phyloP scores from a whole-genome alignment of 2,113 vertebrate species.

The Pipra filicauda region DNA sequence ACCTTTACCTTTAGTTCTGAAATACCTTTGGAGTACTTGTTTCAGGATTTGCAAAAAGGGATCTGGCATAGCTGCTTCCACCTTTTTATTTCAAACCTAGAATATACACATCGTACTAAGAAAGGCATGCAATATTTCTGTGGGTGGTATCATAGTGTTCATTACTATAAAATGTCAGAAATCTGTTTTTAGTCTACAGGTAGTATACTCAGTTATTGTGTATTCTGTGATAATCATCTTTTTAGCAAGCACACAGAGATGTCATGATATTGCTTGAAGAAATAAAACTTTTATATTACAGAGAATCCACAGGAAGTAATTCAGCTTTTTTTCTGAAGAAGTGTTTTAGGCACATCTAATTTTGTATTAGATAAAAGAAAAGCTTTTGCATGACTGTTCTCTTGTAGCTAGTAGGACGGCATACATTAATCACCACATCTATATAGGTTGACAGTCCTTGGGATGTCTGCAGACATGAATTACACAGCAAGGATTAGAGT shows the following conservation, averaged over 20 bases:
- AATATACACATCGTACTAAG: not conserved
- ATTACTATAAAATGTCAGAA: not conserved
- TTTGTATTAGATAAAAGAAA: not conserved
- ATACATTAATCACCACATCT: not conserved
- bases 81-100: not conserved
- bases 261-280: not conserved
- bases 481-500: not conserved
- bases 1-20: not conserved
- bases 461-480: not conserved
- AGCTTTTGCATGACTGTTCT: not conserved
- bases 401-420: not conserved
- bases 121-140: not conserved
- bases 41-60: not conserved
- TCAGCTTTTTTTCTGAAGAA: not conserved
- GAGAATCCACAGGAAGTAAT: not conserved
- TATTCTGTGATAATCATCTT: not conserved
- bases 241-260: not conserved
- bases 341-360: not conserved
- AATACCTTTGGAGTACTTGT: not conserved
- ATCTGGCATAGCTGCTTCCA: not conserved
- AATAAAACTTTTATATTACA: not conserved
- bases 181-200: not conserved
- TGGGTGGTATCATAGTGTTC: not conserved
- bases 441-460: not conserved
- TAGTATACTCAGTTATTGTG: not conserved